phyloP scores from a whole-genome alignment of 1,140 invertebrate species.

The Drosophila erecta region DNA sequence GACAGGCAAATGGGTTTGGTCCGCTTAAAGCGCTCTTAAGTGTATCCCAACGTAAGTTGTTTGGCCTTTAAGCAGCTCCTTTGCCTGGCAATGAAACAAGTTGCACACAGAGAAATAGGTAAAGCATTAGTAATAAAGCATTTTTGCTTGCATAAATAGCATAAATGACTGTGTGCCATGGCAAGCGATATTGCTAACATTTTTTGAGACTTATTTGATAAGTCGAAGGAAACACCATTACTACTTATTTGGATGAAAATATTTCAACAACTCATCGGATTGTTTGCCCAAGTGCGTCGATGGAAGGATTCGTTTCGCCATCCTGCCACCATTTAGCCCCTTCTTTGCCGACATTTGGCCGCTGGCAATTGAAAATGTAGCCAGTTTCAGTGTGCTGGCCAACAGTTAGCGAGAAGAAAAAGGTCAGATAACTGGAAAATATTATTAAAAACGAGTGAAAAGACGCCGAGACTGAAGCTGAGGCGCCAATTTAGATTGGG shows the following conservation, averaged over 20 bases:
- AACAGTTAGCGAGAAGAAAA: constrained; percentile 63
- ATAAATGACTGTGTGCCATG: not conserved
- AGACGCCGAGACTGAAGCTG: constrained; percentile 47
- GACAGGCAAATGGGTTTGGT: constrained; percentile 30
- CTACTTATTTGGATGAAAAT: not conserved
- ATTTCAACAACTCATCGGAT: not conserved
- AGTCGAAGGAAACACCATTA: too few relatives aligned
- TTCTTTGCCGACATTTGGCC: constrained; percentile 40
- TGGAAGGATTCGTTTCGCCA: not conserved
- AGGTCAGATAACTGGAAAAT: constrained; percentile 83
- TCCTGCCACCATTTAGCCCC: constrained; percentile 11
- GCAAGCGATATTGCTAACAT: not conserved
- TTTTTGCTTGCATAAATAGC: not conserved
- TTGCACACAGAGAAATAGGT: constrained; percentile 9
- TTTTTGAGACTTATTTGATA: not conserved
- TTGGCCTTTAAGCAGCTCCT: constrained; percentile 39
- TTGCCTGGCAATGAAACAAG: constrained; percentile 52
- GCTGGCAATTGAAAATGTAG: constrained; percentile 42
- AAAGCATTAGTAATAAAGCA: too few relatives aligned
- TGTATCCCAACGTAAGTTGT: constrained; percentile 22
- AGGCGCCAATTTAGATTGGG: constrained; percentile 12
- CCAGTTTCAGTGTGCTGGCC: constrained; percentile 46
- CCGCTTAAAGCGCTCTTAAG: constrained; percentile 48
- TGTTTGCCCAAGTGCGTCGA: constrained; percentile 9
- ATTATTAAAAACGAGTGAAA: constrained; percentile 77